Conservation (phyloP, 2,888 invertebrate species). For the Cheilosia vulpina region DNA sequence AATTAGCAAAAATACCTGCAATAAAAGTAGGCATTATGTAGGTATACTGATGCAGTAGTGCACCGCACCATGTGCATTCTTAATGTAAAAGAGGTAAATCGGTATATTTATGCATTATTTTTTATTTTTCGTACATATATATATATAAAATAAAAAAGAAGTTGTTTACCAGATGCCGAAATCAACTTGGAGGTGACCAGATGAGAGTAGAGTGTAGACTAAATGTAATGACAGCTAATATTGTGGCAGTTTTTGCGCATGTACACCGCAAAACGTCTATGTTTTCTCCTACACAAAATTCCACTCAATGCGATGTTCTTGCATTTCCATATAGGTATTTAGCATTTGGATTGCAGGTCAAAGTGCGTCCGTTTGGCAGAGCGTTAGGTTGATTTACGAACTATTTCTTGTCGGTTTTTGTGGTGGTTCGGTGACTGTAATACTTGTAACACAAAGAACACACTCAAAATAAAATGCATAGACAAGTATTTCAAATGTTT, state of each 20-base stretch:
- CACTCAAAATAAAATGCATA: background rate
- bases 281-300: conserved; percentile 36
- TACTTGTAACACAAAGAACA: background rate
- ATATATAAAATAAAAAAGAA: too few species aligned
- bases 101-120: too few species aligned
- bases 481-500: background rate
- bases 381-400: conserved; percentile 34
- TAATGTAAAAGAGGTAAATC: too few species aligned
- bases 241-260: conserved; percentile 45
- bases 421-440: background rate
- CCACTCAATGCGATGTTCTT: conserved; percentile 59
- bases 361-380: conserved; percentile 32
- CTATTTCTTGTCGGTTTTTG: conserved; percentile 1
- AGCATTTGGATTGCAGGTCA: conserved; percentile 14
- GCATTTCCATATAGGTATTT: conserved; percentile 8
- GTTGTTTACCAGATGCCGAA: background rate
- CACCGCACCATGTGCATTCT: too few species aligned
- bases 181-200: background rate
- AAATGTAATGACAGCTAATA: conserved; percentile 37
- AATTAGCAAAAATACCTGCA: background rate
- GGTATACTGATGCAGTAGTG: too few species aligned
- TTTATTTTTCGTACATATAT: too few species aligned
- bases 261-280: conserved; percentile 50
- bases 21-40: background rate
- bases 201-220: conserved; percentile 7